Base-by-base conservation (phyloP, 2,797 vertebrate genomes). In the Todus mexicanus region DNA sequence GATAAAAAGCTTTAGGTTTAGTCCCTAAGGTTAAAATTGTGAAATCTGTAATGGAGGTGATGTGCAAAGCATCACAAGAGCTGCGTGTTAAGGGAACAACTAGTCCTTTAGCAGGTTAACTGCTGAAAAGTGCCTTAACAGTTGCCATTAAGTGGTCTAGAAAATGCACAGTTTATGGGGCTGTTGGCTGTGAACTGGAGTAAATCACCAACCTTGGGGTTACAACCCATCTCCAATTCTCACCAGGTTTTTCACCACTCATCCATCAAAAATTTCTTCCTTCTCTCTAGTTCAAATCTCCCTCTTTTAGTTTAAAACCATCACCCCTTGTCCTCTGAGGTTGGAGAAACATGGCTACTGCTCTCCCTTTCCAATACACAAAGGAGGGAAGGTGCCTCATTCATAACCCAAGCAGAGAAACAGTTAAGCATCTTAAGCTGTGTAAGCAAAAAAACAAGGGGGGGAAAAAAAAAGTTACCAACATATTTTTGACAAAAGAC, bases 401-500 rank as follows among this genome's bases (percentile, higher is more conserved):
- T 74, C 6, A 2, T 60, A 59, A 48, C 29, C 10, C 40, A 75
- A 91, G 77, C 78, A 77, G 78, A 83, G 87, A 96, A 97, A 96
- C 42, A 81, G 96, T 97, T 97, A 97, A 96, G 45, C 60, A 54
- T 84, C 83, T 94, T 94, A 90, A 94, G 91, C 92, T 94, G 89
- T 81, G 90, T 76, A 88, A 89, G 84, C 68, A 89, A 93, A 96
- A 89, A 87, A 77, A 35, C 25, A 43, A 61, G 47, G 9, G 22
- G 35, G 20, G n/a, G 20, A 3, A 56, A n/a, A 56, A 56, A 16
- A 37, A 59, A 89, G 78, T 94, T 95, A 94, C 92, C 80, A 94
- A 87, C 88, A 38, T 93, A 84, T 97, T 97, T 97, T 96, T 96
- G 95, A 97, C 96, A 98, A 97, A 97, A 97, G 97, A 91, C 59